Percentiles rank a stretch among this genome's conserved stretches.
Evolutionary conservation across 2,113 vertebrate genomes (phyloP).

Genomic region (Macrotus californicus): DNA sequence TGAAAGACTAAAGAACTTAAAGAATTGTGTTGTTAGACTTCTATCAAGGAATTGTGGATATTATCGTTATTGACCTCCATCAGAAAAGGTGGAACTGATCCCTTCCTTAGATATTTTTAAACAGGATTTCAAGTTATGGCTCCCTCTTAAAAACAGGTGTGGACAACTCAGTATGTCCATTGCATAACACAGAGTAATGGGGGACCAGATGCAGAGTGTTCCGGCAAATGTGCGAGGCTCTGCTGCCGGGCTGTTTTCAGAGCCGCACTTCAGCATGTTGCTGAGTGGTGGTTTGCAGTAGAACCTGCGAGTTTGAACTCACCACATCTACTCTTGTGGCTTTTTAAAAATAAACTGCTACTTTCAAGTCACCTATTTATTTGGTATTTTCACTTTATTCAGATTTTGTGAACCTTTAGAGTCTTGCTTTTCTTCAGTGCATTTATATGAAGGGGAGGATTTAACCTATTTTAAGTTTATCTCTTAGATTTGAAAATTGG

Average conservation of each 20-base stretch:
- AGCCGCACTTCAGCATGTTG: background rate
- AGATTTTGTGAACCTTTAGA: background rate
- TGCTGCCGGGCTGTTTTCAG: slow-evolving; percentile 1
- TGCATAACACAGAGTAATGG: background rate
- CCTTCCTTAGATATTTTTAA: background rate
- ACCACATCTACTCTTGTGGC: background rate
- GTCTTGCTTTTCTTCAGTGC: background rate
- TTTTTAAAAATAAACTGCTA: slow-evolving; percentile 20
- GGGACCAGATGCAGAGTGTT: background rate
- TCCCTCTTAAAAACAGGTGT: background rate
- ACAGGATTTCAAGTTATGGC: background rate
- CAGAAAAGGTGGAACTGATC: background rate
- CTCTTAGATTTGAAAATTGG: background rate
- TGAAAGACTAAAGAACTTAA: background rate
- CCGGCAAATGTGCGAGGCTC: background rate
- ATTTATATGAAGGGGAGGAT: background rate
- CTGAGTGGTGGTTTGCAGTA: background rate
- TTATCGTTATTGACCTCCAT: background rate
- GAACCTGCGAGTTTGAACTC: background rate
- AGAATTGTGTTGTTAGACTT: background rate
- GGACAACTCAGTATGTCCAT: background rate
- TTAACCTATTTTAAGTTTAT: background rate
- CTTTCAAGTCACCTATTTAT: background rate
- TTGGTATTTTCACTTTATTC: slow-evolving; percentile 22
- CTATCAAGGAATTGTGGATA: background rate